Base-by-base conservation (phyloP, 2,797 vertebrate species). In the Brotula barbata region DNA sequence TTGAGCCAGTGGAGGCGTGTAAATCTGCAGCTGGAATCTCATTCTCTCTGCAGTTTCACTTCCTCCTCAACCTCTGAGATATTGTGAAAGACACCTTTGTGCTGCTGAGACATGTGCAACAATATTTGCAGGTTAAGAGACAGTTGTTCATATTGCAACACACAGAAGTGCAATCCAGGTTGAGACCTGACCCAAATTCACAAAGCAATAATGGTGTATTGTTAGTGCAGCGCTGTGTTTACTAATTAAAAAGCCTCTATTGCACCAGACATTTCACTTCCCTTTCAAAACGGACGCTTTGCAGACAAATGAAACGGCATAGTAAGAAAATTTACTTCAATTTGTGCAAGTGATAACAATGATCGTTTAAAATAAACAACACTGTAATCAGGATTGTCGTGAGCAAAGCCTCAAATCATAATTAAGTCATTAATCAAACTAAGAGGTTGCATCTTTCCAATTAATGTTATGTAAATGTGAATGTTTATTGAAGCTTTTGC, bases 1-100 rank as follows among this genome's bases (percentile, higher is more conserved):
- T 66, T 85, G 85, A 87, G 82, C 83, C 81, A 66, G 76, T 69
- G 78, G 83, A 83, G 79, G 80, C 66, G 59, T 84, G 84, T 89
- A 90, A 89, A 91, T 90, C 86, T 88, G 54, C 78, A 83, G 78
- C 81, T 83, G 85, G 80, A 81, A 82, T 86, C 80, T 80, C 73
- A 84, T 84, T 83, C 83, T 86, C 37, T 33, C 78, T 65, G 73
- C 64, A 75, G 64, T 73, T 57, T 81, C 67, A 64, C 65, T 75
- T 83, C 68, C 58, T 71, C 45, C 62, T 50, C 44, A 72, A 63
- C 75, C 75, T 79, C 66, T 49, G 65, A 80, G 78, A 82, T 79
- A 72, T 71, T 73, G 81, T 85, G 84, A 89, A 82, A 86, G 83
- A 86, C 83, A 88, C 78, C 79, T 71, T 52, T 68, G 70, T 64